Base-by-base conservation (phyloP, 2,888 invertebrate species). In the Drosophila monieri region DNA sequence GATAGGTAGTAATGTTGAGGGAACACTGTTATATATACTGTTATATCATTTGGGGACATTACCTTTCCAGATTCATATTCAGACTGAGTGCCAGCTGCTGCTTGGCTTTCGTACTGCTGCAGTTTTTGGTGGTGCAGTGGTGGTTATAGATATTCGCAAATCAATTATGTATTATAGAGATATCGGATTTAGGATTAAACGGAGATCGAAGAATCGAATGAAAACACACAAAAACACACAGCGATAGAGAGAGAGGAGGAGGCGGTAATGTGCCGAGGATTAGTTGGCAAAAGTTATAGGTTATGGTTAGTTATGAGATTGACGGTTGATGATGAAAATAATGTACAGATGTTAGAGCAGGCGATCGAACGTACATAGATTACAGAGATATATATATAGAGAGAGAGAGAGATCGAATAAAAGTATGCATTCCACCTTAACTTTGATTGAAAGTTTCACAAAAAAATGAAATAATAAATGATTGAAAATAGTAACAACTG, bases 101-200 rank as follows among this genome's bases (percentile, higher is more conserved):
- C 80, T 85, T 77, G 62, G 84, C 76, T 83, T 83, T 85, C 69
- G 64, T 72, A 69, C 84, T 83, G 81, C 81, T 67, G 72, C 72
- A 57, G 56, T 71, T 71, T 67, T 59, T 51, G 54, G 43, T 56
- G 39, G 44, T n/a, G n/a, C n/a, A n/a, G n/a, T 51, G 54, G 43
- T 56, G 35, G 53, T 53, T 57, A 53, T 60, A 49, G 58, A 53
- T 52, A 66, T 67, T 59, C 44, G 54, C 51, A 64, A 52, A 46
- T 62, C 62, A 62, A 62, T 62, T 39, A 55, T 27, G 52, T 60
- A 68, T 69, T 44, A 30, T 37, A 52, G 27, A 69, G 61, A 12
- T 44, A 54, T 46, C 30, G 41, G 27, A 41, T 69, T 69, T 48
- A 65, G 18, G 18, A 18, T 18, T 18, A 18, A 18, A 18, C 18